A percentile compares a stretch with the other conserved stretches of the same genome.
These are phyloP conservation scores for Noctilio leporinus DNA, from an alignment of 2,113 vertebrate genomes.

Conservation along the genomic window DNA sequence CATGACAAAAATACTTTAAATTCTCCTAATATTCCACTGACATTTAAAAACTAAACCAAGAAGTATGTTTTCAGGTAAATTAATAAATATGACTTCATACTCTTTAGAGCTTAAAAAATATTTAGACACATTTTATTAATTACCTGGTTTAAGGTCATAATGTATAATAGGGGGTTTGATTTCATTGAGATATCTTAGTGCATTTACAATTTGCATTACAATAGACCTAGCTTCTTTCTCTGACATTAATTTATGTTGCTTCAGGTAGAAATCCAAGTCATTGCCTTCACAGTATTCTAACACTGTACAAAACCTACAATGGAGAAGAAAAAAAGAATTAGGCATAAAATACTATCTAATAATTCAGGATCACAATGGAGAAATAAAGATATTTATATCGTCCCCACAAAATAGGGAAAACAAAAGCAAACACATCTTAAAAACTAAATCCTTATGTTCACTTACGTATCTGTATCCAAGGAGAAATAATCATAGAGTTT, in stretches of 20 bases:
- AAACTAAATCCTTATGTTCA: slow-evolving; percentile 46
- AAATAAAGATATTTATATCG: slow-evolving; percentile 18
- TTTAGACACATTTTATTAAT: slow-evolving; percentile 49
- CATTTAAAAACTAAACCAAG: not conserved
- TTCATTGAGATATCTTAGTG: slow-evolving; percentile 98
- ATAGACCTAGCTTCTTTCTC: slow-evolving; percentile 99
- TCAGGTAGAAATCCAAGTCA: slow-evolving; percentile 99
- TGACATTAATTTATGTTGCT: slow-evolving; percentile 99
- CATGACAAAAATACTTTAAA: not conserved
- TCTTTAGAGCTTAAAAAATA: not conserved
- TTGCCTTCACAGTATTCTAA: slow-evolving; percentile 99
- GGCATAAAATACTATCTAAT: not conserved
- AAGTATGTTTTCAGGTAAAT: not conserved
- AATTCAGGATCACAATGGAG: slow-evolving; percentile 24
- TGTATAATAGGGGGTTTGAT: slow-evolving; percentile 99
- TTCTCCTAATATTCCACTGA: not conserved
- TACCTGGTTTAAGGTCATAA: slow-evolving; percentile 99
- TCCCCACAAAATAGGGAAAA: not conserved
- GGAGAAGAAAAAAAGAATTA: slow-evolving; percentile 54
- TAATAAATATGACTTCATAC: not conserved
- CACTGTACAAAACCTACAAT: slow-evolving; percentile 96
- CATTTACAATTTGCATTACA: slow-evolving; percentile 99
- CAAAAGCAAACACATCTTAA: slow-evolving; percentile 3
- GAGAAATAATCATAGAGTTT: slow-evolving; percentile 99
- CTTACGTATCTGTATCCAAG: slow-evolving; percentile 99